Evolutionary conservation across 2,888 invertebrate genomes (phyloP).

Genomic region (Barypeithes pellucidus): DNA sequence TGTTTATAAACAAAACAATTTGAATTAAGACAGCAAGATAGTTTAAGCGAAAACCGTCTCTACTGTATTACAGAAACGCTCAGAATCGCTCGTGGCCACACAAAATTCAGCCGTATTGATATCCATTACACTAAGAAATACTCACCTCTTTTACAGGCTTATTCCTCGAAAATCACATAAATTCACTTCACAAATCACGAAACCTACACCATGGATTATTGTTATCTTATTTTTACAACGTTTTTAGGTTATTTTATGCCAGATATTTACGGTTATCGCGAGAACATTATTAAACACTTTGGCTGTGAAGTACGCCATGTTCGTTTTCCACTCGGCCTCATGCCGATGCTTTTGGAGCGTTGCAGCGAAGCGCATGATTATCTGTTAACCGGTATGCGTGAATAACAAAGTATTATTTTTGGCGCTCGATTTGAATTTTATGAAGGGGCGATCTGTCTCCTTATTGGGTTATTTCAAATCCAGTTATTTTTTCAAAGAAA

Average conservation of each 20-base stretch:
- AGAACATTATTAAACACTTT: conserved; percentile 56
- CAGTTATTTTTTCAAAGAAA: neutral
- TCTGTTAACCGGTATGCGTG: conserved; percentile 18
- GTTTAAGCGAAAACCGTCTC: conserved; percentile 68
- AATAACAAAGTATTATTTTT: neutral
- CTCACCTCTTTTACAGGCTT: conserved; percentile 64
- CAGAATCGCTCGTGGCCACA: conserved; percentile 68
- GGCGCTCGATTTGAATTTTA: neutral
- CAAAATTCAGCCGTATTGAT: conserved; percentile 70
- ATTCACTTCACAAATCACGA: conserved; percentile 37
- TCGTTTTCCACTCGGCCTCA: conserved; percentile 52
- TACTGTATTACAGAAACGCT: conserved; percentile 68
- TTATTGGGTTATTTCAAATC: too few species aligned
- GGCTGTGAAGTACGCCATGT: conserved; percentile 59
- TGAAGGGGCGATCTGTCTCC: too few species aligned
- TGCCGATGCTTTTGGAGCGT: conserved; percentile 3
- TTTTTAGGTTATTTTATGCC: conserved; percentile 26
- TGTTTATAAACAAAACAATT: conserved; percentile 61
- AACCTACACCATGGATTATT: neutral
- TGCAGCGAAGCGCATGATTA: conserved; percentile 1
- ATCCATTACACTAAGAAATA: conserved; percentile 65
- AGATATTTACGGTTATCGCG: conserved; percentile 37
- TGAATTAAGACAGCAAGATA: conserved; percentile 52
- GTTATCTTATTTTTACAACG: conserved; percentile 8
- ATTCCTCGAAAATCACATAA: conserved; percentile 42